Evolutionary conservation across 1,140 invertebrate species (phyloP).

Genomic region (Cataglyphis hispanica): DNA sequence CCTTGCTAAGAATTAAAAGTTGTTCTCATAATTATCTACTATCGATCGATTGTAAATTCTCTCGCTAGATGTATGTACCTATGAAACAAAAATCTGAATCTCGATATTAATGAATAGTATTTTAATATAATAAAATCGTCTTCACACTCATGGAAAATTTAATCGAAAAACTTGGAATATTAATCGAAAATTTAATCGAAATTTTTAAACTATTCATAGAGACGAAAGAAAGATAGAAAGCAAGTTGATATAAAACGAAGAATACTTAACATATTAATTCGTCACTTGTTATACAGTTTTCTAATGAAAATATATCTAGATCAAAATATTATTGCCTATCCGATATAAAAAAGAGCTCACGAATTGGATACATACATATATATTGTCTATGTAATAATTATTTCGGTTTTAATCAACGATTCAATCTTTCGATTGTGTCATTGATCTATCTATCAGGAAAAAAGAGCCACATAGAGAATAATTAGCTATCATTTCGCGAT

Average conservation of each 20-base stretch:
- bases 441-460: background rate
- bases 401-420: background rate
- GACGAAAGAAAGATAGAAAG: background rate
- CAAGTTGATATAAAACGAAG: background rate
- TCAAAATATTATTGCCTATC: conserved; percentile 22
- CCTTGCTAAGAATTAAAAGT: conserved; percentile 16
- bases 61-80: background rate
- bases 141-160: no score
- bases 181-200: background rate
- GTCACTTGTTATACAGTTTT: background rate
- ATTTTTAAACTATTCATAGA: background rate
- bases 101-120: conserved; percentile 9
- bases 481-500: conserved; percentile 17
- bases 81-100: conserved; percentile 1
- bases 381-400: conserved; percentile 25
- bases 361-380: background rate
- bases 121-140: conserved; percentile 27
- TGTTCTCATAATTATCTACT: conserved; percentile 2
- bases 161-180: no score
- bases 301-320: background rate
- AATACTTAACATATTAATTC: conserved; percentile 1
- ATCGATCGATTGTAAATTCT: conserved; percentile 4
- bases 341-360: background rate
- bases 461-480: background rate
- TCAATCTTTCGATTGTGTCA: background rate